A percentile compares a stretch with the other conserved stretches of the same genome.
Conservation (phyloP, 2,797 vertebrate species). For the Peromyscus attwateri region DNA sequence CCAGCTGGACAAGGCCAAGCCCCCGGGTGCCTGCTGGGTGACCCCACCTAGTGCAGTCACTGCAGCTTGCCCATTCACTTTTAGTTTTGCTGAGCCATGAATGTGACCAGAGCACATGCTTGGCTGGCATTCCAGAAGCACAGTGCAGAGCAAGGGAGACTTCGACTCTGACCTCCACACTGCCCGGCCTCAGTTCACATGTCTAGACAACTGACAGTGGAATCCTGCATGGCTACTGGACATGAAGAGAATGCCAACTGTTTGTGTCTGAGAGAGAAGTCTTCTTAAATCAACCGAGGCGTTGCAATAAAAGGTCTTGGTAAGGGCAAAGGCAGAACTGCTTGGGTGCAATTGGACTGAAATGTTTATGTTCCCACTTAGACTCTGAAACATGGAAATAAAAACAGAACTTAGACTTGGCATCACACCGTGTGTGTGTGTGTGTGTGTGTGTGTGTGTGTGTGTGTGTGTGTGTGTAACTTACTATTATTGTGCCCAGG, state of each 20-base stretch:
- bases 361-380: background rate
- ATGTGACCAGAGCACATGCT: background rate
- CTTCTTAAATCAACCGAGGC: slow-evolving; percentile 19
- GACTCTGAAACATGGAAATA: background rate
- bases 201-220: background rate
- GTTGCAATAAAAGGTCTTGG: background rate
- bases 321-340: background rate
- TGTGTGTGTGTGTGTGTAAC: background rate
- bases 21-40: no score
- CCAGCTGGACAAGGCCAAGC: background rate
- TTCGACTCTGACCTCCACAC: background rate
- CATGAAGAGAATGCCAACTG: slow-evolving; percentile 43
- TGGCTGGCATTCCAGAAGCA: background rate
- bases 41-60: background rate
- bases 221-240: background rate
- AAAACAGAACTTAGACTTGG: background rate
- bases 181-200: background rate
- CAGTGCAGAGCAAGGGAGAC: fast-evolving
- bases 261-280: background rate
- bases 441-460: background rate
- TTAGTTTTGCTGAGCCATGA: background rate
- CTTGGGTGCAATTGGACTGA: background rate
- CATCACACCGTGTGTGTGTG: background rate
- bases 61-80: background rate
- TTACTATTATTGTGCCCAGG: background rate